Conservation (phyloP, 2,113 vertebrate genomes). For the Carassius auratus region DNA sequence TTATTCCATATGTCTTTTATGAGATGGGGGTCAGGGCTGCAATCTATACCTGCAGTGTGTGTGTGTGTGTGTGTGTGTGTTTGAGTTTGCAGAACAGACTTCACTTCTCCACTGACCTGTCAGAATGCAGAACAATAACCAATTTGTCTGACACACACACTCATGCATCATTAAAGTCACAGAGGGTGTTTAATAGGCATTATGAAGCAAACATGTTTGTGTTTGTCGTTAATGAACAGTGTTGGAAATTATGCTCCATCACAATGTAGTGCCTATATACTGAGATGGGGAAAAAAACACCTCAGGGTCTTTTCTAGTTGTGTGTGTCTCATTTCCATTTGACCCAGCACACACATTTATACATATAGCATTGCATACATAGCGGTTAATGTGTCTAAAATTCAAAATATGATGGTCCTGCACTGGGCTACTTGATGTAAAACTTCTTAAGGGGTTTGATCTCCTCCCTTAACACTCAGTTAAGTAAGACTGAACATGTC, state of each 20-base stretch:
- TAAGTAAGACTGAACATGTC: background rate
- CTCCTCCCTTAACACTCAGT: background rate
- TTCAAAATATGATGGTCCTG: background rate
- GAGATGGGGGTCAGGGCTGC: background rate
- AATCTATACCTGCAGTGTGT: constrained; percentile 15
- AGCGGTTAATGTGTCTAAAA: background rate
- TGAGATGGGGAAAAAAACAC: background rate
- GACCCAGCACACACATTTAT: background rate
- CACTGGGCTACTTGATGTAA: background rate
- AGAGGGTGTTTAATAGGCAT: constrained; percentile 51
- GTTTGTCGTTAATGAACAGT: constrained; percentile 9
- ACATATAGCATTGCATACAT: background rate
- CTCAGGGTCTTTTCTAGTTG: background rate
- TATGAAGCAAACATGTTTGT: background rate
- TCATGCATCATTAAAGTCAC: constrained; percentile 39
- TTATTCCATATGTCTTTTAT: constrained; percentile 17
- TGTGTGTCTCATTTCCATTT: background rate
- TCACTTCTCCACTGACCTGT: constrained; percentile 44
- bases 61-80: constrained; percentile 42
- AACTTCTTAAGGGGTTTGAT: background rate
- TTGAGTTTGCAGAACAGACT: constrained; percentile 9
- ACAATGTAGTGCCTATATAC: background rate
- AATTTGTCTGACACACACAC: constrained; percentile 35
- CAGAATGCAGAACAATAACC: constrained; percentile 49
- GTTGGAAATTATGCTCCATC: background rate